phyloP scores from a whole-genome alignment of 2,113 vertebrate species.

The Brienomyrus longianalis region DNA sequence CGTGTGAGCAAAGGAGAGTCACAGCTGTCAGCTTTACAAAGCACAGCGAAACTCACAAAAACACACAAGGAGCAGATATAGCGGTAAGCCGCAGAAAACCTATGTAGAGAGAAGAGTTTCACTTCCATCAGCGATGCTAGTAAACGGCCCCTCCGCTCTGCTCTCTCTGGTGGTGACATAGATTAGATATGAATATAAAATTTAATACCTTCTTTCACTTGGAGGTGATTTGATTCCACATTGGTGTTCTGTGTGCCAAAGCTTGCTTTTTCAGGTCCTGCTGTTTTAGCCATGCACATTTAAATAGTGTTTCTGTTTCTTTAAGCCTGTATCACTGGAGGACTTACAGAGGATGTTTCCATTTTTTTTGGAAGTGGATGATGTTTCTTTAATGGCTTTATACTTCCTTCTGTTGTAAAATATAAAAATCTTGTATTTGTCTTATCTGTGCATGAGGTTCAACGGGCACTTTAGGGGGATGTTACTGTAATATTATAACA shows the following conservation, averaged over 20 bases:
- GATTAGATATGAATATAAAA: background rate
- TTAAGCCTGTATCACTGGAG: background rate
- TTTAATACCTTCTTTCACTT: background rate
- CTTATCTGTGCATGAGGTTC: background rate
- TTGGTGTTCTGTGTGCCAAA: background rate
- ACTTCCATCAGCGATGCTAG: background rate
- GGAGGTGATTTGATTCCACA: background rate
- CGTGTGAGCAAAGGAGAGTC: background rate
- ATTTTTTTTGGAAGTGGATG: background rate
- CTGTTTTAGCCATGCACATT: background rate
- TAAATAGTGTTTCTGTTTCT: background rate
- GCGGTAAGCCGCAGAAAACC: background rate
- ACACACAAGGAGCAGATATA: background rate
- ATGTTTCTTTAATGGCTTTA: background rate
- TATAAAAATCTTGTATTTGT: background rate
- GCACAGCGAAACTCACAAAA: background rate
- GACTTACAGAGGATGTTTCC: background rate
- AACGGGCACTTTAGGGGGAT: background rate
- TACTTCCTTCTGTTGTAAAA: background rate
- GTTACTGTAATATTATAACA: background rate
- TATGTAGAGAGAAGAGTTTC: background rate
- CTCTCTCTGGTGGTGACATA: background rate
- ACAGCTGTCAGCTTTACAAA: conserved; percentile 1
- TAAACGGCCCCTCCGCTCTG: background rate
- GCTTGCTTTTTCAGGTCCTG: background rate